Percentiles rank a stretch among this genome's conserved stretches.
Evolutionary conservation across 1,140 invertebrate species (phyloP).

Genomic region (Meloidogyne exigua): DNA sequence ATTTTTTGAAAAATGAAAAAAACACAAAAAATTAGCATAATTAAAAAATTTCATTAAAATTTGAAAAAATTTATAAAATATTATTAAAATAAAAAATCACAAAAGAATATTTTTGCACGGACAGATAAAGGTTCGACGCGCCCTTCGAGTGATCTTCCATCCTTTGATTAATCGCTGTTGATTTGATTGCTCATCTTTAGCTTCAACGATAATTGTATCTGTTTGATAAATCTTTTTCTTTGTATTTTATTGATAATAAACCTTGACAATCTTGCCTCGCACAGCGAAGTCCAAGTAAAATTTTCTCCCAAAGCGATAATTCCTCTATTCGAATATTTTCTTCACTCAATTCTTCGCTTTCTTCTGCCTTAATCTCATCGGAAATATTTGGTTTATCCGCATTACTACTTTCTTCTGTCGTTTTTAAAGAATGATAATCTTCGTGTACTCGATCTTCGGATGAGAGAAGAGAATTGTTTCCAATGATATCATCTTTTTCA

Average conservation of each 20-base stretch:
- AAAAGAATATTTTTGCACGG: constrained; percentile 9
- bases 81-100: not conserved
- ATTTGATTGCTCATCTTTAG: not conserved
- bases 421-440: not conserved
- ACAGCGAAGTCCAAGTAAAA: constrained; percentile 21
- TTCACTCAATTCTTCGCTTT: not conserved
- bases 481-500: not conserved
- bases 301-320: constrained; percentile 21
- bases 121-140: not conserved
- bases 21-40: not conserved
- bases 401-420: not conserved
- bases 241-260: constrained; percentile 3
- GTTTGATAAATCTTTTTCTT: not conserved
- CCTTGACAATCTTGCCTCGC: constrained; percentile 23
- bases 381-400: not conserved
- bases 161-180: constrained; percentile 18
- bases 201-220: constrained; percentile 8
- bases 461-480: not conserved
- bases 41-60: not conserved
- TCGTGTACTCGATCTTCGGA: not conserved
- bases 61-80: not conserved
- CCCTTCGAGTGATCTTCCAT: constrained; percentile 27
- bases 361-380: not conserved
- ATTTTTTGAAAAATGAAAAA: not conserved
- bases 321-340: not conserved